phyloP scores from a whole-genome alignment of 2,888 invertebrate species.

The Xanthorhoe spadicearia region DNA sequence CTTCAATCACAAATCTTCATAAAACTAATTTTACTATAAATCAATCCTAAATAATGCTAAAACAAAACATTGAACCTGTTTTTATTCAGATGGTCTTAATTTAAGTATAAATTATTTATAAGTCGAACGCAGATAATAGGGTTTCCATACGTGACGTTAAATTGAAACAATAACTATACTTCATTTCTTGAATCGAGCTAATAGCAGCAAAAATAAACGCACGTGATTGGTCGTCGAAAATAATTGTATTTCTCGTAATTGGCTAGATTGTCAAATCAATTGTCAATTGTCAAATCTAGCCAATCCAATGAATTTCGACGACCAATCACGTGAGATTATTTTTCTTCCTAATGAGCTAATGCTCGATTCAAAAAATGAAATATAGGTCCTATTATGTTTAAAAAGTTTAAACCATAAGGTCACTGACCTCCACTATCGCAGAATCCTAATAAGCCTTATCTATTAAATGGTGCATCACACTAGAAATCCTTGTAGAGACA shows the following conservation, averaged over 20 bases:
- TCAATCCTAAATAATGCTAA: conserved; percentile 6
- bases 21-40: conserved; percentile 16
- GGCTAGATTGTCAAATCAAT: too few relatives aligned
- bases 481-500: background rate
- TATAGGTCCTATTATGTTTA: too few relatives aligned
- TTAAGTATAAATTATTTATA: background rate
- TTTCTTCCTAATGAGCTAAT: too few relatives aligned
- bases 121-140: background rate
- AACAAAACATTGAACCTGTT: conserved; percentile 3
- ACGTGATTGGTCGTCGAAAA: too few relatives aligned
- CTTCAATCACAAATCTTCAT: conserved; percentile 20
- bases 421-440: background rate
- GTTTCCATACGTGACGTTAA: conserved; percentile 6
- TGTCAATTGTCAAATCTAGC: too few relatives aligned
- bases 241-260: too few relatives aligned
- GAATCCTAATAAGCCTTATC: background rate
- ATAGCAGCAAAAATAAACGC: too few relatives aligned
- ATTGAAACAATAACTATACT: background rate
- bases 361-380: too few relatives aligned
- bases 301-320: too few relatives aligned
- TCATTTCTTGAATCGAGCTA: too few relatives aligned
- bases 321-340: too few relatives aligned
- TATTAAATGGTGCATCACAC: background rate
- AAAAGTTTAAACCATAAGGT: background rate
- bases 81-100: conserved; percentile 4